Conservation (phyloP, 2,888 invertebrate species). For the Cheilosia urbana region DNA sequence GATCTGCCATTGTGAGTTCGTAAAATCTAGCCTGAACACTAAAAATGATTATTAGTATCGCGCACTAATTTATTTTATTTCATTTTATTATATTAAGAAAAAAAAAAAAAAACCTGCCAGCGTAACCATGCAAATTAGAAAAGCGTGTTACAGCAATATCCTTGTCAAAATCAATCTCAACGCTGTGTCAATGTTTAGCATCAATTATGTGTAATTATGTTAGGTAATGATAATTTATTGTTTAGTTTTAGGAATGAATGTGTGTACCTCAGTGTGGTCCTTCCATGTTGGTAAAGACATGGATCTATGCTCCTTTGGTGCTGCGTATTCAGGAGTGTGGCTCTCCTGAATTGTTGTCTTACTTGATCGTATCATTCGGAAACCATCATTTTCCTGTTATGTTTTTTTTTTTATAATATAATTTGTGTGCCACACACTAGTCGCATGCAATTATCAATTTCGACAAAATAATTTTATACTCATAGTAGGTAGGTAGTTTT, state of each 20-base stretch:
- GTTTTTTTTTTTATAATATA: slow-evolving; percentile 4
- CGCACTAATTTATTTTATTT: no score
- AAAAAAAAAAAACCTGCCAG: no score
- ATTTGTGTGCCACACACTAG: not conserved
- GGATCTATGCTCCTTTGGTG: slow-evolving; percentile 69
- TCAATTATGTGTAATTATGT: not conserved
- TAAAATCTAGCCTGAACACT: no score
- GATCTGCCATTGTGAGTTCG: no score
- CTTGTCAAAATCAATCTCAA: not conserved
- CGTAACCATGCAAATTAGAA: not conserved
- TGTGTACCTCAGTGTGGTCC: slow-evolving; percentile 63
- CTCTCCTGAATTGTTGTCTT: slow-evolving; percentile 72
- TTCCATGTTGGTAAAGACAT: slow-evolving; percentile 71
- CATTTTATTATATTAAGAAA: no score
- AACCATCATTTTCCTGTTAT: slow-evolving; percentile 68
- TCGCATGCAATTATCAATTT: not conserved
- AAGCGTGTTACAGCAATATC: slow-evolving; percentile 1
- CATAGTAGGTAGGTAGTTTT: not conserved
- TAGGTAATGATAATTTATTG: slow-evolving; percentile 16
- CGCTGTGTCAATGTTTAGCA: not conserved
- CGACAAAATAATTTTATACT: not conserved
- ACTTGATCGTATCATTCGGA: slow-evolving; percentile 65
- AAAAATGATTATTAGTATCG: no score
- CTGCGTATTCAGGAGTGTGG: slow-evolving; percentile 49
- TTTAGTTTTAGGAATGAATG: slow-evolving; percentile 18